Conservation (phyloP, 1,140 invertebrate species). For the Pomacea maculata region DNA sequence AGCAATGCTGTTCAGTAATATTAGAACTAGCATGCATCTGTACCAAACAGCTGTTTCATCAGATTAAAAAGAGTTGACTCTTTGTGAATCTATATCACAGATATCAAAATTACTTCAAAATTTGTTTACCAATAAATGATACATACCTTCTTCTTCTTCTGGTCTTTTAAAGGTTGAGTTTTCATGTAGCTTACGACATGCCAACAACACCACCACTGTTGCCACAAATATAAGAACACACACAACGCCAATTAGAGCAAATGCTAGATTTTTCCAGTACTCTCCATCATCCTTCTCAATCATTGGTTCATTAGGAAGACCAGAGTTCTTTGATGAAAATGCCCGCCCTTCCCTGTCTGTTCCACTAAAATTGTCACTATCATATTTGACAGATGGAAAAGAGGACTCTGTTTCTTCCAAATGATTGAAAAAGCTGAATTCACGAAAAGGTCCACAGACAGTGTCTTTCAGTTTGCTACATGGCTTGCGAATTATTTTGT, state of each 20-base stretch:
- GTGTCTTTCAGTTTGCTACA: constrained; percentile 30
- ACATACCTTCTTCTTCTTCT: constrained; percentile 31
- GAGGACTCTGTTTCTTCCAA: not conserved
- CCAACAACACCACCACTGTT: constrained; percentile 32
- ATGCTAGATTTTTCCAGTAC: constrained; percentile 40
- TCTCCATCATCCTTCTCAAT: constrained; percentile 35
- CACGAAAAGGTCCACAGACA: constrained; percentile 36
- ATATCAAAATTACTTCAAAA: too few species aligned
- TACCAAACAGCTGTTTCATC: too few species aligned
- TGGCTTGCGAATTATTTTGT: constrained; percentile 37
- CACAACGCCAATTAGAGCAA: constrained; percentile 43
- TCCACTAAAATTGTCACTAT: not conserved
- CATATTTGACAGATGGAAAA: not conserved
- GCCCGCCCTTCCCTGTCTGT: not conserved
- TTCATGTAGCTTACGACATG: constrained; percentile 34
- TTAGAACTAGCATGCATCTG: too few species aligned
- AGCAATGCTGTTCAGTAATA: too few species aligned
- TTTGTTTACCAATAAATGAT: too few species aligned
- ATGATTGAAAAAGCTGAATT: constrained; percentile 36
- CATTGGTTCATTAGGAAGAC: constrained; percentile 12
- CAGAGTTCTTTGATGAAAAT: not conserved
- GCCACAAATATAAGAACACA: constrained; percentile 38
- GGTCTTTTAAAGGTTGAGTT: constrained; percentile 25
- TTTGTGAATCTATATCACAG: too few species aligned
- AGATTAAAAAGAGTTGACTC: too few species aligned